Evolutionary conservation across 2,113 vertebrate genomes (phyloP), one percentile per base, ranked within the genome.

Genomic region (Lynx canadensis): DNA sequence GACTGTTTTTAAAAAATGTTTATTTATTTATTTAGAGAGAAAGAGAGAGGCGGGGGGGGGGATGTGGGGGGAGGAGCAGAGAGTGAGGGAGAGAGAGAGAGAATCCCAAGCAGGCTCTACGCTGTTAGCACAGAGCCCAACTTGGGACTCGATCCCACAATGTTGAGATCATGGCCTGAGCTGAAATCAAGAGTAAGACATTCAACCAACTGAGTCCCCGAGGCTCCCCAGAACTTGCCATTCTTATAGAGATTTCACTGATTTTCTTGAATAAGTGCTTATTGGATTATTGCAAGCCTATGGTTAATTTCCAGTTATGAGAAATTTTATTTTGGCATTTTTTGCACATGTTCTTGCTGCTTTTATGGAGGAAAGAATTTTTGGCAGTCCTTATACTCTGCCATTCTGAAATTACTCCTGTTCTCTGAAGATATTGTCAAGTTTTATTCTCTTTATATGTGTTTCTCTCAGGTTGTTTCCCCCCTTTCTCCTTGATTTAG

Each of bases 311-410:
- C 10, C 10, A n/a, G 11, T 82, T 83, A 52, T 19, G 19, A 74
- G 36, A 89, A 83, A 55, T 41, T 82, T n/a, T n/a, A 66, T 76
- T 89, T 76, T 55, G 57, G 27, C 48, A 8, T 27, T 81, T 89
- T 82, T 81, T 94, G 10, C 21, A 6, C 10, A n/a, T 21, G 48
- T 57, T 84, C n/a, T 65, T 89, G 38, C 68, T 71, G 33, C 52
- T 82, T 66, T 95, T 36, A 78, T 78, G n/a, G 83, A 89, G 25
- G 69, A 93, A 60, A 69, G 50, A n/a, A 78, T 33, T 93, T 89
- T 50, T 78, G 31, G 31, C 23, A 4, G 0, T 82, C 11, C 11
- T 85, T 84, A 81, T 84, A 81, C 27, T 71, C 65, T 87, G n/a
- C 18, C 29, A 29, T 93, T 93, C 36, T 21, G 65, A 25, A 83